These are phyloP conservation scores for Pseudopipra pipra DNA, from an alignment of 2,113 vertebrate genomes.

Conservation along the genomic window DNA sequence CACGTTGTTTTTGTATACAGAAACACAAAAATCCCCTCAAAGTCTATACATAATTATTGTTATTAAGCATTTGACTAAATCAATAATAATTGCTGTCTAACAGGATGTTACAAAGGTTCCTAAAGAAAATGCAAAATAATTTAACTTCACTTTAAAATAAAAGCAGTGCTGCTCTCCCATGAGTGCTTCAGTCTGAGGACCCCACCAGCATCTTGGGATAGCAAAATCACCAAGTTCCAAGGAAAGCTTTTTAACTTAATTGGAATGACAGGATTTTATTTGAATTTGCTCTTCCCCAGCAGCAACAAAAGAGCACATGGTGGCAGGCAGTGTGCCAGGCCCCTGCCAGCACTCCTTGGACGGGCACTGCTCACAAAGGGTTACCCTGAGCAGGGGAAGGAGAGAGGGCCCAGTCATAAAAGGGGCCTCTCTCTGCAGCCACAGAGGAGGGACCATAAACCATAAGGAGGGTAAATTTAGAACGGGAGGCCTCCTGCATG, in stretches of 20 bases:
- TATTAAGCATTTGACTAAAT: not conserved
- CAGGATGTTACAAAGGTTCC: not conserved
- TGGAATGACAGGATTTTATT: not conserved
- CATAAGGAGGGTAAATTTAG: constrained; percentile 55
- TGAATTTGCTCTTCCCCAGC: not conserved
- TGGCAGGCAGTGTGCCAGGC: not conserved
- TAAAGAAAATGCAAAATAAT: not conserved
- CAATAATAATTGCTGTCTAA: not conserved
- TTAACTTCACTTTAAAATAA: not conserved
- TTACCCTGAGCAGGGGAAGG: not conserved
- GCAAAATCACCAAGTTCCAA: not conserved
- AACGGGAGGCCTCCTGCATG: not conserved
- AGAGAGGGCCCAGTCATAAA: not conserved
- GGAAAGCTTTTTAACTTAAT: not conserved
- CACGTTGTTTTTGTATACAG: not conserved
- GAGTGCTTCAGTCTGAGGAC: not conserved
- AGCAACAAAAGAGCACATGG: not conserved
- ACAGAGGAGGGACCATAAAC: constrained; percentile 40
- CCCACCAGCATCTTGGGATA: not conserved
- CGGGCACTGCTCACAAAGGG: not conserved
- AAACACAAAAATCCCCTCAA: not conserved
- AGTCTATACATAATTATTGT: not conserved
- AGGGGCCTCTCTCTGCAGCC: constrained; percentile 24
- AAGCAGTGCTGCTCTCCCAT: not conserved
- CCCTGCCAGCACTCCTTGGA: not conserved